Evolutionary conservation across 2,888 invertebrate genomes (phyloP).

Genomic region (Suillia variegata): DNA sequence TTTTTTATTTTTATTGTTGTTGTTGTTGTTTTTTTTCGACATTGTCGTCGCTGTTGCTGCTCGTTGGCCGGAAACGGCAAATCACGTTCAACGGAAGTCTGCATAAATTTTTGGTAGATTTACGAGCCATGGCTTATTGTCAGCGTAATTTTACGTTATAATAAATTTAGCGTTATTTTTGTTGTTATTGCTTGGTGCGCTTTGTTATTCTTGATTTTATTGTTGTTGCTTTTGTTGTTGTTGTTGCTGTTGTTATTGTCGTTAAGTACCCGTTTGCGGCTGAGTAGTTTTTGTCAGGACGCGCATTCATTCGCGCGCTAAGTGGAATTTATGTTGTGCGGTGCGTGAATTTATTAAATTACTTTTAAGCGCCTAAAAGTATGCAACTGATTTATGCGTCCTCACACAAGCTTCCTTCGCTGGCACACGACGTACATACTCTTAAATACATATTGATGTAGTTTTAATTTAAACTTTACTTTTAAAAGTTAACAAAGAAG

Average conservation of each 20-base stretch:
- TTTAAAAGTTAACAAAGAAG: too few relatives aligned
- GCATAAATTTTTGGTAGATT: slow-evolving; percentile 1
- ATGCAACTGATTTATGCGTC: too few relatives aligned
- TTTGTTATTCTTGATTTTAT: too few relatives aligned
- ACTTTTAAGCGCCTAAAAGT: too few relatives aligned
- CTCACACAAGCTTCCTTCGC: too few relatives aligned
- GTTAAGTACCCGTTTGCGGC: not conserved
- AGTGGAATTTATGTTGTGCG: not conserved
- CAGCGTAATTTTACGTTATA: not conserved
- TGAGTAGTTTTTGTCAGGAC: too few relatives aligned
- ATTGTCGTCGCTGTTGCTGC: not conserved
- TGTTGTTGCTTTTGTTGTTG: not conserved
- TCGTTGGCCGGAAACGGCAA: not conserved
- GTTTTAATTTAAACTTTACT: too few relatives aligned
- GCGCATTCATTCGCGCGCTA: not conserved
- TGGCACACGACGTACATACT: too few relatives aligned
- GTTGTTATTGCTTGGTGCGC: not conserved
- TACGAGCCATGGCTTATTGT: slow-evolving; percentile 1
- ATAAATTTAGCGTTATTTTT: not conserved
- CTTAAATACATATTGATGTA: too few relatives aligned
- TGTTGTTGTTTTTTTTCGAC: too few relatives aligned
- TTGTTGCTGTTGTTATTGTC: not conserved
- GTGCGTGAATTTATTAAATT: too few relatives aligned
- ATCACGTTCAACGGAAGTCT: slow-evolving; percentile 1
- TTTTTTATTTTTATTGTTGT: not conserved